phyloP scores from a whole-genome alignment of 2,888 invertebrate species.

The Spatulosminthurus flaviceps region DNA sequence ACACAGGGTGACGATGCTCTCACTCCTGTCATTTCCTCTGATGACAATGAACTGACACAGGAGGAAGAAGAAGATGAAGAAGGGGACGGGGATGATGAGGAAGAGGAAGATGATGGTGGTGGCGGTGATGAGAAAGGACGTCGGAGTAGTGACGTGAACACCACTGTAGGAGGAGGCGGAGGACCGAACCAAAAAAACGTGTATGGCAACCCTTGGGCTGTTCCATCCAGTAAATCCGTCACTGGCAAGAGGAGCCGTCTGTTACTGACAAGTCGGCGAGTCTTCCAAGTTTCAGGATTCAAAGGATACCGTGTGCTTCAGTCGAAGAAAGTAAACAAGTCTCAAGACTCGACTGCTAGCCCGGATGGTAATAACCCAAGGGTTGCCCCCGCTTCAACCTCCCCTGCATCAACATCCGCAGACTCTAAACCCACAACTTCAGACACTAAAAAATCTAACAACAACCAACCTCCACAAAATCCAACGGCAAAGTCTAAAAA shows the following conservation, averaged over 20 bases:
- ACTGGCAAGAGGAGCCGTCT: constrained; percentile 29
- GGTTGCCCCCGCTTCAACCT: constrained; percentile 61
- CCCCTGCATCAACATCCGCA: constrained; percentile 21
- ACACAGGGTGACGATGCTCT: constrained; percentile 63
- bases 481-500: neutral
- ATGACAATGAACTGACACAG: constrained; percentile 49
- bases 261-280: constrained; percentile 40
- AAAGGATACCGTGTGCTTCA: constrained; percentile 48
- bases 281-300: constrained; percentile 48
- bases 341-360: constrained; percentile 49
- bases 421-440: neutral
- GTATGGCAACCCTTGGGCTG: constrained; percentile 70
- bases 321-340: constrained; percentile 41
- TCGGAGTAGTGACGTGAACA: constrained; percentile 41
- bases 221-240: constrained; percentile 62
- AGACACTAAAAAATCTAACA: neutral
- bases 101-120: constrained; percentile 51
- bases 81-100: constrained; percentile 50
- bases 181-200: constrained; percentile 68
- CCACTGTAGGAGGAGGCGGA: constrained; percentile 50
- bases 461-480: neutral
- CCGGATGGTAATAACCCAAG: constrained; percentile 63
- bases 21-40: constrained; percentile 56
- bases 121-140: constrained; percentile 46
- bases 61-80: constrained; percentile 50